Percentiles rank a stretch among this genome's conserved stretches.
Conservation (phyloP, 2,797 vertebrate species). For the Pelobates cultripes region DNA sequence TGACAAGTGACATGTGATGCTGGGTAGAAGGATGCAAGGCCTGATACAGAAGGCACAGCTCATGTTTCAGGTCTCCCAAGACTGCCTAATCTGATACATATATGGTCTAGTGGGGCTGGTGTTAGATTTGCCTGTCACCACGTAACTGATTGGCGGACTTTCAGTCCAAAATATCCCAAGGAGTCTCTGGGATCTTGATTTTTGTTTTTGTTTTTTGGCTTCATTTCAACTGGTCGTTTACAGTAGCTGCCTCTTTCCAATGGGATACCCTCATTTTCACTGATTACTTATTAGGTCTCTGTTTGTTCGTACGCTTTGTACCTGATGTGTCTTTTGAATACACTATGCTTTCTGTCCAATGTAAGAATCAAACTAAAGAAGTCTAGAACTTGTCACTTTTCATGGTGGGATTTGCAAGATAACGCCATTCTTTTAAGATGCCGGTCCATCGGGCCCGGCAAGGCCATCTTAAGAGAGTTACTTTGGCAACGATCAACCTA, state of each 20-base stretch:
- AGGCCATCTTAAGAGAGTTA: slow-evolving; percentile 47
- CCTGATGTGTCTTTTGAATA: slow-evolving; percentile 35
- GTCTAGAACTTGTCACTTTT: neutral
- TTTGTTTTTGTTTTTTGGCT: slow-evolving; percentile 45
- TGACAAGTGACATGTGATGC: slow-evolving; percentile 52
- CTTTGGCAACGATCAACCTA: slow-evolving; percentile 54
- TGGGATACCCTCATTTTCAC: neutral
- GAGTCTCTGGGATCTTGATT: slow-evolving; percentile 43
- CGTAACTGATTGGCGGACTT: slow-evolving; percentile 55
- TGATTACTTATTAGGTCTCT: slow-evolving; percentile 28
- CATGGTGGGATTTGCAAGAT: slow-evolving; percentile 28
- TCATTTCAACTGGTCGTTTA: slow-evolving; percentile 33
- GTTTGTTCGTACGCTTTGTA: slow-evolving; percentile 17
- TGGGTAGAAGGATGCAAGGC: slow-evolving; percentile 3
- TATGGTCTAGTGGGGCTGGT: slow-evolving; percentile 41
- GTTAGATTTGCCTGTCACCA: slow-evolving; percentile 33
- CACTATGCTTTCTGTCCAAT: slow-evolving; percentile 24
- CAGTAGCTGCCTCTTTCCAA: neutral
- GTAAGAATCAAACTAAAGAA: slow-evolving; percentile 23
- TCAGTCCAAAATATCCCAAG: slow-evolving; percentile 53
- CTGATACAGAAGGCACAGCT: slow-evolving; percentile 39
- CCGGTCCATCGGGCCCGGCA: slow-evolving; percentile 48
- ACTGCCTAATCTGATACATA: slow-evolving; percentile 46
- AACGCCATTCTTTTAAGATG: slow-evolving; percentile 41
- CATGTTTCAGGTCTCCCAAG: slow-evolving; percentile 43